These are phyloP conservation scores for Nasonia giraulti DNA, from an alignment of 1,140 invertebrate genomes.

Conservation along the genomic window DNA sequence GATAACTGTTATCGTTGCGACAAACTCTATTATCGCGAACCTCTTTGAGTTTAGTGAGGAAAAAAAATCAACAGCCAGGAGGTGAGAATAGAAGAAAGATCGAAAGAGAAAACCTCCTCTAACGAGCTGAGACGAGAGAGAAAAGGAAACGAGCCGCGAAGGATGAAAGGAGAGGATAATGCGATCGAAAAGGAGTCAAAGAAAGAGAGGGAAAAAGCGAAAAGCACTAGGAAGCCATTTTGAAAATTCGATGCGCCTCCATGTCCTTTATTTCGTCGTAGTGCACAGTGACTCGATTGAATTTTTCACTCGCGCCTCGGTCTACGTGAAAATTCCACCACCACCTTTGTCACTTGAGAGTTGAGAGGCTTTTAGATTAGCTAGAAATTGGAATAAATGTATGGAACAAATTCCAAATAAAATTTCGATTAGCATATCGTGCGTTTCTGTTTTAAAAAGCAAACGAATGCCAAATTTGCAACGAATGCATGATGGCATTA, in stretches of 20 bases:
- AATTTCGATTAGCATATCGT: not conserved
- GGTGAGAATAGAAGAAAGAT: not conserved
- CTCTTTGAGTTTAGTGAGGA: not conserved
- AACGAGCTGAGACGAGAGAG: not conserved
- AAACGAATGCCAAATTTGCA: not conserved
- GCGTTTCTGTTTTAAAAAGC: not conserved
- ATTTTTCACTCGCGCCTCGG: constrained; percentile 16
- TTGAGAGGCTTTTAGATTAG: not conserved
- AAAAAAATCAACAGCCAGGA: constrained; percentile 6
- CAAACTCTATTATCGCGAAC: constrained; percentile 26
- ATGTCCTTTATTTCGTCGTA: constrained; percentile 32
- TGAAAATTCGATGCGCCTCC: constrained; percentile 31
- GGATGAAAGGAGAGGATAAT: not conserved
- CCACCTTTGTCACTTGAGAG: not conserved
- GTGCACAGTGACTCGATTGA: not conserved
- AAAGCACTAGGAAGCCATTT: not conserved
- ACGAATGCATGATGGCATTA: not conserved
- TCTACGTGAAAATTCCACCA: not conserved
- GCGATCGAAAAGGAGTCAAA: constrained; percentile 18
- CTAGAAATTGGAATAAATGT: too few relatives aligned
- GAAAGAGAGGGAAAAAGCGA: not conserved
- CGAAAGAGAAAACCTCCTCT: constrained; percentile 7
- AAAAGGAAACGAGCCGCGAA: not conserved
- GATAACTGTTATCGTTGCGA: constrained; percentile 21
- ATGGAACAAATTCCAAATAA: too few relatives aligned